These are phyloP conservation scores for Brachionus rubens DNA, from an alignment of 1,140 invertebrate species.

Conservation along the genomic window DNA sequence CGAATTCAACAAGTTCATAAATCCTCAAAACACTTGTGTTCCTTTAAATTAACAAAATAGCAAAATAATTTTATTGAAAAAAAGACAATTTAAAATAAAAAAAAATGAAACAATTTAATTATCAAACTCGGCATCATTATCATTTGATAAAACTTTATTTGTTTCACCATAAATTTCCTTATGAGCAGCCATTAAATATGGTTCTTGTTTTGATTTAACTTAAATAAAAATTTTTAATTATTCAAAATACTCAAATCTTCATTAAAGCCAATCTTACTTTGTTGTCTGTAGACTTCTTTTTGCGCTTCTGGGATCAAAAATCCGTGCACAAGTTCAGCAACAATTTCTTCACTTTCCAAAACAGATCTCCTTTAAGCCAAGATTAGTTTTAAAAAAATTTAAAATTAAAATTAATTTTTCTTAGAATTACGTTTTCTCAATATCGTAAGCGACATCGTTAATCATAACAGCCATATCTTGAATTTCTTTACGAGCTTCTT, in stretches of 20 bases:
- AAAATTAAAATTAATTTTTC: too few relatives aligned
- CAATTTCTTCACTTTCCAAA: conserved; percentile 64
- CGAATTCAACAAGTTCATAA: too few relatives aligned
- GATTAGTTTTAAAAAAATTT: too few relatives aligned
- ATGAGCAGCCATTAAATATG: conserved; percentile 41
- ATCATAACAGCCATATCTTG: conserved; percentile 64
- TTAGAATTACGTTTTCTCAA: conserved; percentile 57
- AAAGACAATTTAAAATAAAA: background rate
- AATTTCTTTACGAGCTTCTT: conserved; percentile 64
- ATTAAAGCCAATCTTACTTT: conserved; percentile 51
- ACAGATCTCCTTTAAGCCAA: conserved; percentile 8
- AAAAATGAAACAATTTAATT: conserved; percentile 3
- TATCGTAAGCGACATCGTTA: conserved; percentile 63
- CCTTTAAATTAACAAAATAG: too few relatives aligned
- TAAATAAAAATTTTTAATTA: conserved; percentile 1
- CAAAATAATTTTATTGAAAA: too few relatives aligned
- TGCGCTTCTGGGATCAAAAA: conserved; percentile 67
- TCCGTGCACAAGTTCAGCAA: conserved; percentile 66
- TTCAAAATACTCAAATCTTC: background rate
- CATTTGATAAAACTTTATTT: conserved; percentile 23
- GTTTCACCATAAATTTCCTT: conserved; percentile 34
- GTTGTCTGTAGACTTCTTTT: conserved; percentile 56
- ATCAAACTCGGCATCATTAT: background rate
- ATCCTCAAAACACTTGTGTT: too few relatives aligned
- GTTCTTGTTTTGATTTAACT: conserved; percentile 46